Evolutionary conservation across 2,888 invertebrate species (phyloP).

Genomic region (Polyploca ridens): DNA sequence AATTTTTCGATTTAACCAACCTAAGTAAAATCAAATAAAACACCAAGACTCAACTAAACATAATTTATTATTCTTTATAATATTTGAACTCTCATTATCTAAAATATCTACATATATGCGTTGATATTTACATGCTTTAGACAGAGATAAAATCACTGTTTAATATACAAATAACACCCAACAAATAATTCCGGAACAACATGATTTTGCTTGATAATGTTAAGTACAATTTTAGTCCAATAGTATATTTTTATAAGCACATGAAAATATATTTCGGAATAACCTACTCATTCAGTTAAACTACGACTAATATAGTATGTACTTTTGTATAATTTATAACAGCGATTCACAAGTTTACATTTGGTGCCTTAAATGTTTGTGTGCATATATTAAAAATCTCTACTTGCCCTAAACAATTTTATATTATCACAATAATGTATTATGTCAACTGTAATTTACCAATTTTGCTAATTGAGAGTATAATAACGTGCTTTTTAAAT

Average conservation of each 20-base stretch:
- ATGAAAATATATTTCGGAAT: conserved; percentile 60
- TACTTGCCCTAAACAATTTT: conserved; percentile 20
- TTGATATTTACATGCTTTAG: conserved; percentile 79
- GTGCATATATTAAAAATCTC: conserved; percentile 22
- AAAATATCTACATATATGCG: conserved; percentile 80
- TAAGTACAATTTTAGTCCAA: conserved; percentile 70
- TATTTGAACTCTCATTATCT: conserved; percentile 83
- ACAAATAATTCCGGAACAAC: conserved; percentile 71
- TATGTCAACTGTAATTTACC: conserved; percentile 12
- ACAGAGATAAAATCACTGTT: conserved; percentile 73
- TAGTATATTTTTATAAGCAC: conserved; percentile 54
- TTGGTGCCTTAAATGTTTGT: conserved; percentile 9
- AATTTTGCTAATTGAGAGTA: not conserved
- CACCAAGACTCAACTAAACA: conserved; percentile 73
- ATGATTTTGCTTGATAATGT: conserved; percentile 50
- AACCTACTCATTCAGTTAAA: conserved; percentile 42
- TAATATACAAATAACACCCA: conserved; percentile 76
- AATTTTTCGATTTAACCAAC: conserved; percentile 11
- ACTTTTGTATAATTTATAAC: conserved; percentile 38
- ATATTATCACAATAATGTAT: conserved; percentile 25
- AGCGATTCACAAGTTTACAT: conserved; percentile 24
- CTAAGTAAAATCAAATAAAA: conserved; percentile 31
- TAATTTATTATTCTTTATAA: conserved; percentile 81
- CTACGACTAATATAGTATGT: conserved; percentile 34
- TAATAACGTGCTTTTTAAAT: not conserved